Percentiles rank a stretch among this genome's conserved stretches.
phyloP scores from a whole-genome alignment of 1,140 invertebrate species.

The Pseudomyrmex dendroicus region DNA sequence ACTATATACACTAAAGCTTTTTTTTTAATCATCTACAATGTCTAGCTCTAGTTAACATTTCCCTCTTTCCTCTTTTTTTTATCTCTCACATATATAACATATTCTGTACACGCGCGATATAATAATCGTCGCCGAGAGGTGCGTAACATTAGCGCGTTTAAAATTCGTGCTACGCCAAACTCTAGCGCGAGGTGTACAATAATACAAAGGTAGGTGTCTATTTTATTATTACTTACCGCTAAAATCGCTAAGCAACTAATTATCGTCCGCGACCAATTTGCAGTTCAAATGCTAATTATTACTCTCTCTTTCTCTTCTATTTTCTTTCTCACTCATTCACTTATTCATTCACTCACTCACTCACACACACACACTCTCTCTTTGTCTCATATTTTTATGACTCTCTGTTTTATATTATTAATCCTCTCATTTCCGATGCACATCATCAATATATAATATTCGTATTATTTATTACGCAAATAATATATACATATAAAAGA shows the following conservation, averaged over 20 bases:
- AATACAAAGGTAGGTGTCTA: constrained; percentile 70
- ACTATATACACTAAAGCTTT: constrained; percentile 85
- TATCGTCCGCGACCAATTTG: constrained; percentile 73
- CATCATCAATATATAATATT: neutral
- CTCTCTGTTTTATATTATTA: constrained; percentile 29
- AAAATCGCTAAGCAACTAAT: constrained; percentile 76
- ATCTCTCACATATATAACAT: constrained; percentile 23
- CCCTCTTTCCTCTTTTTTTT: constrained; percentile 39
- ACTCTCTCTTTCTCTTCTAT: constrained; percentile 16
- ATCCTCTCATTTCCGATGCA: constrained; percentile 34
- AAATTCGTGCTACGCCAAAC: constrained; percentile 71
- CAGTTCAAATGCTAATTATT: constrained; percentile 38
- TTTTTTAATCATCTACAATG: constrained; percentile 80
- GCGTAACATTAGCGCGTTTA: constrained; percentile 75
- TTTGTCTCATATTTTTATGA: constrained; percentile 29
- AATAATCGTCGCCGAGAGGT: constrained; percentile 69
- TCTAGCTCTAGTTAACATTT: constrained; percentile 79
- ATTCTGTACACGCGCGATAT: constrained; percentile 34
- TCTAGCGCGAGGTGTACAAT: constrained; percentile 74
- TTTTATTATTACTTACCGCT: constrained; percentile 57
- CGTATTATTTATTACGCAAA: neutral
- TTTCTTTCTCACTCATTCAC: neutral
- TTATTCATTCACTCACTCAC: neutral
- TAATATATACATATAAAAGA: too few relatives aligned
- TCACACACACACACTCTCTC: neutral